Conservation (phyloP, 2,888 invertebrate genomes). For the Ditula angustiorana region DNA sequence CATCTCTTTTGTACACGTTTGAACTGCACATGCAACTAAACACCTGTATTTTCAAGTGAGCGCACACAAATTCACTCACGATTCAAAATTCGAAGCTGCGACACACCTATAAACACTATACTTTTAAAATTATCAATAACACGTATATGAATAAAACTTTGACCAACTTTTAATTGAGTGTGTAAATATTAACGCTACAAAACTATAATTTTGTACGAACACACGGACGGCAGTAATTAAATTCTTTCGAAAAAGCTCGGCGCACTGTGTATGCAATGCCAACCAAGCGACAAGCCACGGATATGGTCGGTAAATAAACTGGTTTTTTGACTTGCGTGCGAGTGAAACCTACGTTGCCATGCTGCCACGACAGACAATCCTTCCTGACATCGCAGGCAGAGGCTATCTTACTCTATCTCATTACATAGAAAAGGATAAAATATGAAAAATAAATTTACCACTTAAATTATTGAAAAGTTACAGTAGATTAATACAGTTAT, state of each 20-base stretch:
- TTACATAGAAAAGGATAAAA: conserved; percentile 18
- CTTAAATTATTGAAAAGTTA: neutral
- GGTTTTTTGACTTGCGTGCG: conserved; percentile 70
- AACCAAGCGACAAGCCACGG: conserved; percentile 41
- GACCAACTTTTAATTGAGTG: conserved; percentile 32
- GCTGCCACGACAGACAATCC: conserved; percentile 30
- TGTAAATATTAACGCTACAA: neutral
- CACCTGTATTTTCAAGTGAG: conserved; percentile 66
- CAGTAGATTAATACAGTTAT: no score
- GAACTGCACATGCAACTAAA: conserved; percentile 54
- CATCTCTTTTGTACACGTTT: conserved; percentile 57
- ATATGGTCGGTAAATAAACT: conserved; percentile 79
- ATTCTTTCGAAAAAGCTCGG: conserved; percentile 35
- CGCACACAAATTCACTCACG: conserved; percentile 69
- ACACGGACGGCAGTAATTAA: conserved; percentile 38
- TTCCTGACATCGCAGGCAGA: neutral
- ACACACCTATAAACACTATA: conserved; percentile 61
- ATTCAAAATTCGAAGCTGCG: conserved; percentile 73
- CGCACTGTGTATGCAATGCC: conserved; percentile 27
- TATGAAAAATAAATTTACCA: neutral
- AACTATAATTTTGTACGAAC: conserved; percentile 33
- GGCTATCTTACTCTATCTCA: neutral
- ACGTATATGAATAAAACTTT: conserved; percentile 39
- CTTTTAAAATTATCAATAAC: conserved; percentile 32
- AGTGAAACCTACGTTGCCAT: conserved; percentile 34